Evolutionary conservation across 2,113 vertebrate species (phyloP).

Genomic region (Microcebus lehilahytsara): DNA sequence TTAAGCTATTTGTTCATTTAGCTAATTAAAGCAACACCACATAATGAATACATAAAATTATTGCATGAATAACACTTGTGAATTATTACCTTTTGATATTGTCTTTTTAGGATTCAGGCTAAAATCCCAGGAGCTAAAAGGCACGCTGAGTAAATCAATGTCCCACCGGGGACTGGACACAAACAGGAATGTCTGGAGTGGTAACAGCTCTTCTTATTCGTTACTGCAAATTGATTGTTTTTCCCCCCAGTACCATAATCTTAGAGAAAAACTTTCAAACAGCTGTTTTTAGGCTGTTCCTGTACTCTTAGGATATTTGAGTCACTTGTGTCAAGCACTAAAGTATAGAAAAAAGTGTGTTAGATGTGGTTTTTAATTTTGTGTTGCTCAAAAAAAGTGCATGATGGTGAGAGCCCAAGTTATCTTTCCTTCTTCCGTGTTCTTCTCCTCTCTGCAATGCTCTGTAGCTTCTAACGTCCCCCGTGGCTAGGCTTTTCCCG

Average conservation of each 20-base stretch:
- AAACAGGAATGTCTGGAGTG: conserved; percentile 81
- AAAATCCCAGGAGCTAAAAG: conserved; percentile 98
- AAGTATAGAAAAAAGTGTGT: conserved; percentile 90
- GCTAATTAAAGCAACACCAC: conserved; percentile 19
- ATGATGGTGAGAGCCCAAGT: conserved; percentile 95
- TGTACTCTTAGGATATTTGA: conserved; percentile 88
- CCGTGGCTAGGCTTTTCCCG: conserved; percentile 91
- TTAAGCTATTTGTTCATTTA: background rate
- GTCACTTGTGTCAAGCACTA: conserved; percentile 91
- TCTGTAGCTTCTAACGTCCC: conserved; percentile 89
- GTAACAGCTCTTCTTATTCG: conserved; percentile 84
- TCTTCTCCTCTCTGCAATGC: conserved; percentile 91
- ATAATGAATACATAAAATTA: background rate
- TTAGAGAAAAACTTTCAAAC: conserved; percentile 86
- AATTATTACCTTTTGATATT: conserved; percentile 8
- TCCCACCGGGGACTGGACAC: conserved; percentile 64
- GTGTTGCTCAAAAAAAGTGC: conserved; percentile 96
- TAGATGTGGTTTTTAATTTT: conserved; percentile 90
- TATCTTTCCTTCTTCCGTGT: conserved; percentile 89
- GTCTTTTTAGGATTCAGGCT: conserved; percentile 92
- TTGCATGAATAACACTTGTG: background rate
- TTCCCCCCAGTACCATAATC: conserved; percentile 84
- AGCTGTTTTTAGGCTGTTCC: conserved; percentile 85
- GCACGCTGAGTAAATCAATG: conserved; percentile 91
- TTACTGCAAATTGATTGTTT: conserved; percentile 86